Evolutionary conservation across 2,888 invertebrate species (phyloP), one percentile per base, ranked within the genome.

Genomic region (Bombylius major): DNA sequence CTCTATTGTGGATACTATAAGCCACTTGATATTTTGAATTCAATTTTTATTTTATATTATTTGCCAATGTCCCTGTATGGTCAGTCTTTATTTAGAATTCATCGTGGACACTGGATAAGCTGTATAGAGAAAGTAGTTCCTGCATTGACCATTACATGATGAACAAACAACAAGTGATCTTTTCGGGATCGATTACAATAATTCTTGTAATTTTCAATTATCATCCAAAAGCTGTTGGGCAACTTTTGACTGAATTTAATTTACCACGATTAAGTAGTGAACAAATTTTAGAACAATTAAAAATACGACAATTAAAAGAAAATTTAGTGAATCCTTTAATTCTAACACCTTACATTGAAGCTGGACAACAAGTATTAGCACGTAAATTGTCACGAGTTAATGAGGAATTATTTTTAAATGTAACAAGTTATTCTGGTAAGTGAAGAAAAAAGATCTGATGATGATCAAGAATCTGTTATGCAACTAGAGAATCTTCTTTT

Each of bases 371-470:
- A 51, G 53, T 58, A 14, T 56, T 56, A 5, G 65, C 62, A 8
- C 58, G 65, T 50, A 60, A 58, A 52, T 59, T 64, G 48, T 61
- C 65, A 45, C 42, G 70, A 70, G 39, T 66, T 65, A 34, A 70
- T 63, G 61, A 75, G 75, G 3, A 67, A 33, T 44, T 61, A 59
- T 64, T 34, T 54, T 68, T 53, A 71, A 76, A 76, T 7, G 62
- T 76, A 23, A 71, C 74, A 48, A 78, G 78, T 64, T 75, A 76
- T 62, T 75, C 78, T 1, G 78, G 78, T 7, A 76, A 71, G 56
- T 56, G 31, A 8, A 32, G 36, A 39, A 23, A 23, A 23, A 23
- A 23, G 23, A 23, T 23, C 23, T 23, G 3, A 23, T 23, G 39
- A 39, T 39, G 23, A 23, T 23, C 23, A 23, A 23, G 23, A 23